Evolutionary conservation across 2,888 invertebrate genomes (phyloP).

Genomic region (Epicampocera succincta): DNA sequence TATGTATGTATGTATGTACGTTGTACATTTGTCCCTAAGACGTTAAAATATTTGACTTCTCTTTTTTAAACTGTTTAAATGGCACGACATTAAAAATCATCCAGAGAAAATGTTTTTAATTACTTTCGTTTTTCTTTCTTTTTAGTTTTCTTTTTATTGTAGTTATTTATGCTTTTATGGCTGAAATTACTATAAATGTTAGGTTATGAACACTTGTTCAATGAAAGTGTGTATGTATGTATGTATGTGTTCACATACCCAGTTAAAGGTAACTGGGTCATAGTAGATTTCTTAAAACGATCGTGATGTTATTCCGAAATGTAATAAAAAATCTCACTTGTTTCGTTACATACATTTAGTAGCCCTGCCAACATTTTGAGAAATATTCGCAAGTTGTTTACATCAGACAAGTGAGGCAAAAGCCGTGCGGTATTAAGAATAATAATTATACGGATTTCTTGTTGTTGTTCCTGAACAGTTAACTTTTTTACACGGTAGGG

Average conservation of each 20-base stretch:
- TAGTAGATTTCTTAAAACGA: slow-evolving; percentile 8
- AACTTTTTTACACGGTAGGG: no score
- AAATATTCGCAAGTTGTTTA: no score
- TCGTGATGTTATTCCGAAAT: not conserved
- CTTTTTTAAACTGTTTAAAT: slow-evolving; percentile 33
- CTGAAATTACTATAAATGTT: slow-evolving; percentile 43
- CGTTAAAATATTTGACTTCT: slow-evolving; percentile 26
- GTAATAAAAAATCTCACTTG: no score
- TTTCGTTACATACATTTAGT: no score
- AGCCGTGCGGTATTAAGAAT: no score
- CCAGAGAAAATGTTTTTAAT: slow-evolving; percentile 34
- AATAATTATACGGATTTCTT: no score
- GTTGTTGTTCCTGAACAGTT: no score
- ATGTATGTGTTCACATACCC: not conserved
- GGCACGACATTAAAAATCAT: slow-evolving; percentile 34
- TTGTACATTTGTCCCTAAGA: no score
- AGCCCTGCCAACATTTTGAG: no score
- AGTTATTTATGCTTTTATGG: slow-evolving; percentile 23
- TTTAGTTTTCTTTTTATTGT: slow-evolving; percentile 8
- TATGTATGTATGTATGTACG: no score
- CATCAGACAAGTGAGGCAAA: no score
- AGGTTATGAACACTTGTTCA: slow-evolving; percentile 31
- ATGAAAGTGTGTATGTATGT: no score
- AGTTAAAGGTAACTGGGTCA: slow-evolving; percentile 45
- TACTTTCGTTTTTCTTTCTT: slow-evolving; percentile 51